These are phyloP conservation scores for Raja brachyura DNA, from an alignment of 2,113 vertebrate genomes.

Conservation along the genomic window DNA sequence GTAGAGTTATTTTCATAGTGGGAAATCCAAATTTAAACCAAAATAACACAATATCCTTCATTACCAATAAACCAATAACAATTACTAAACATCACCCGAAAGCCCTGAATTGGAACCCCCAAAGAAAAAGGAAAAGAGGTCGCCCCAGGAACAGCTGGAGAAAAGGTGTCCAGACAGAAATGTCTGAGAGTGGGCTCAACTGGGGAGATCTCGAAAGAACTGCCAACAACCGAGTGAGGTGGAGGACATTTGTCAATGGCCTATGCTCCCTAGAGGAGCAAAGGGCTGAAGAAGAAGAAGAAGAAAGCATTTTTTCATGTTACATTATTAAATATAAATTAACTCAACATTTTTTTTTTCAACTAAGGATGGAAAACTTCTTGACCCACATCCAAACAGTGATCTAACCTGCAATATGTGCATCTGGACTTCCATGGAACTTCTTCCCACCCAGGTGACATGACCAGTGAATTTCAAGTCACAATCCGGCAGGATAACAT, in stretches of 20 bases:
- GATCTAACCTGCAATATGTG: conserved; percentile 79
- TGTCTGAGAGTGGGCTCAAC: too few species aligned
- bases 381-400: neutral
- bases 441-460: conserved; percentile 89
- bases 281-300: too few species aligned
- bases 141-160: too few species aligned
- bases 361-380: conserved; percentile 45
- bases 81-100: too few species aligned
- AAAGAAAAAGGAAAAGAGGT: too few species aligned
- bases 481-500: conserved; percentile 74
- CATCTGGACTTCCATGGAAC: conserved; percentile 97
- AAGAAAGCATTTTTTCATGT: neutral
- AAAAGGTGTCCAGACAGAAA: too few species aligned
- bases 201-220: too few species aligned
- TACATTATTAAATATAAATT: neutral
- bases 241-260: too few species aligned
- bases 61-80: neutral
- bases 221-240: too few species aligned
- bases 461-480: conserved; percentile 92
- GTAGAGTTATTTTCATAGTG: neutral
- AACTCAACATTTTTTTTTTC: conserved; percentile 45
- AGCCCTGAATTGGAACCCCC: too few species aligned
- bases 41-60: neutral
- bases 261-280: too few species aligned
- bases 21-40: neutral